Base-by-base conservation (phyloP, 2,113 vertebrate species). In the Barnardius zonarius region DNA sequence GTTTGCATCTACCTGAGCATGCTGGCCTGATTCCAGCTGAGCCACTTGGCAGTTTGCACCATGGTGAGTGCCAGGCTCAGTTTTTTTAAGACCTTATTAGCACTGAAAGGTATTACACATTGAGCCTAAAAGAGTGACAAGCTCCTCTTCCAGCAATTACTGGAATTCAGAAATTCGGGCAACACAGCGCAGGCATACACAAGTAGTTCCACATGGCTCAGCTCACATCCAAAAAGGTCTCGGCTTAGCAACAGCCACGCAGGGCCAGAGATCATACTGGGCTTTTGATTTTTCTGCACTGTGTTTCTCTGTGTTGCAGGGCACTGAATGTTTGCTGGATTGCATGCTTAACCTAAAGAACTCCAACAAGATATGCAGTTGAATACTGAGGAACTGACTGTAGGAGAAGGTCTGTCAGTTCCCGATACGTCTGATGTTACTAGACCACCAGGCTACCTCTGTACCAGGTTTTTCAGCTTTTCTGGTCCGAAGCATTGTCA, bases 191-290 rank as follows among this genome's bases (percentile, higher is more conserved):
- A 87, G 52, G 10, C 52, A 64, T 10, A 68, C 11, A 81, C 48
- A 78, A 59, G 9, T 10, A 8, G 27, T 49, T 80, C 91, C 74
- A 68, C 55, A 33, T 20, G 51, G 59, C 64, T 64, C 61, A 78
- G 64, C 55, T 91, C 49, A 18, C 15, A 72, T n/a, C 18, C n/a
- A n/a, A 25, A 68, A 49, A n/a, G 23, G 54, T 27, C 30, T 67
- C 8, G 0, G 39, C 35, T 33, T 12, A 39, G 51, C 44, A 61
- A 39, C 7, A 20, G 51, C 73, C 57, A 27, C 0, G 4, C 25
- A 67, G 52, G 30, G 44, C 33, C 16, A 67, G 48, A 63, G 41
- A 81, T 28, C 43, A 19, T 19, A 33, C 23, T 17, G 30, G 17
- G 44, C 59, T 79, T 66, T 17, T 37, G 43, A 17, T 83, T 59